A percentile compares a stretch with the other conserved stretches of the same genome.
Conservation (phyloP, 2,113 vertebrate genomes). For the Lates calcarifer region DNA sequence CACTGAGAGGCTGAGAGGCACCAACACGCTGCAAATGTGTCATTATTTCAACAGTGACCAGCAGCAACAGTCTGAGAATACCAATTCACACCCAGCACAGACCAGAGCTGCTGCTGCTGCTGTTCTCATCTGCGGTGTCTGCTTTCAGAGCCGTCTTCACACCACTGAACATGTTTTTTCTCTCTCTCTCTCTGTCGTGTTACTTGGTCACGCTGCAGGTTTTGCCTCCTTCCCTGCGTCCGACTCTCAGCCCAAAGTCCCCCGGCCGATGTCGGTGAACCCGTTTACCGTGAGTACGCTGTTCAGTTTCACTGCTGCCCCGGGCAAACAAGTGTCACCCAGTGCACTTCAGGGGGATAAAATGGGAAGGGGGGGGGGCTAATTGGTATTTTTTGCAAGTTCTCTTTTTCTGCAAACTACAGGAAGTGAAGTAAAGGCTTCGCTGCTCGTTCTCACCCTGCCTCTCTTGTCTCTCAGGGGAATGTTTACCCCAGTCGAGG, state of each 20-base stretch:
- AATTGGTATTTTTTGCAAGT: constrained; percentile 21
- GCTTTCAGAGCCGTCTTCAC: constrained; percentile 3
- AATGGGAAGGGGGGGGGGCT: not conserved
- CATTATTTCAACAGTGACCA: constrained; percentile 31
- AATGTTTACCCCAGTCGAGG: constrained; percentile 86
- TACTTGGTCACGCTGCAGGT: constrained; percentile 61
- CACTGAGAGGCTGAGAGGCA: not conserved
- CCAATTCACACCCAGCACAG: not conserved
- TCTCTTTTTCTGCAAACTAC: constrained; percentile 10
- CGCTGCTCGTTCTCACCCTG: constrained; percentile 43
- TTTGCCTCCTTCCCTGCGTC: constrained; percentile 79
- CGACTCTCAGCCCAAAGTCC: constrained; percentile 80
- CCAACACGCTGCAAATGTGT: not conserved
- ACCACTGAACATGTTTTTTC: not conserved
- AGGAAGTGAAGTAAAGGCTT: constrained; percentile 26
- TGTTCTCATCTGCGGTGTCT: not conserved
- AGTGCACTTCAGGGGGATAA: not conserved
- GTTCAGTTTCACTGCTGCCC: not conserved
- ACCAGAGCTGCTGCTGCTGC: constrained; percentile 1
- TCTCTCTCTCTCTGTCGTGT: not conserved
- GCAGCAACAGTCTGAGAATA: constrained; percentile 38
- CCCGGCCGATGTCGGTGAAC: constrained; percentile 86
- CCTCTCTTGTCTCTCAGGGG: constrained; percentile 78
- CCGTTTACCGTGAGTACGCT: constrained; percentile 86
- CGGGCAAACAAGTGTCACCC: not conserved